phyloP scores from a whole-genome alignment of 2,888 invertebrate species.

The Cinara cedri region DNA sequence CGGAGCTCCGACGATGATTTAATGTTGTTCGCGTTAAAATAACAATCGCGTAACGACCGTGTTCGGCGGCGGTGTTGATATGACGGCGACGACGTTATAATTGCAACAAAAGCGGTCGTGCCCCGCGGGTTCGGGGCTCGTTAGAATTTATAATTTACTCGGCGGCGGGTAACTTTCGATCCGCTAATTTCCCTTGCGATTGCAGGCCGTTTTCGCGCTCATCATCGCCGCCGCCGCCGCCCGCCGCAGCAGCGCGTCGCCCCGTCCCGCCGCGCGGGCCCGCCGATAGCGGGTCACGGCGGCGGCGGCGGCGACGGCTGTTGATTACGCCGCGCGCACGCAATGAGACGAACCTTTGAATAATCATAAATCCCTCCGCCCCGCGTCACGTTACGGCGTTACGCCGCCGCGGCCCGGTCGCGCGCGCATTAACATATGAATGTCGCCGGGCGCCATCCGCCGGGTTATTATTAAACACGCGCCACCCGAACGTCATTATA shows the following conservation, averaged over 20 bases:
- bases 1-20: neutral
- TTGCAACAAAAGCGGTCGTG: conserved; percentile 50
- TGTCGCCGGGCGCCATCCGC: neutral
- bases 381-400: neutral
- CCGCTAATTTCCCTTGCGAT: conserved; percentile 56
- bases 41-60: neutral
- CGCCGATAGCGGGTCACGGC: conserved; percentile 8
- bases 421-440: conserved; percentile 44
- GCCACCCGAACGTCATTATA: neutral
- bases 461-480: conserved; percentile 30
- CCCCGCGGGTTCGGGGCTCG: conserved; percentile 36
- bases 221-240: conserved; percentile 28
- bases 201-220: conserved; percentile 30
- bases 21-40: no score
- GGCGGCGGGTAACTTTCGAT: conserved; percentile 37
- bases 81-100: conserved; percentile 34
- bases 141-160: conserved; percentile 34
- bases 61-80: neutral
- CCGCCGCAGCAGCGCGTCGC: neutral
- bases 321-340: conserved; percentile 40
- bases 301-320: neutral
- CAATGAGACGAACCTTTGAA: conserved; percentile 49
- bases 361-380: conserved; percentile 50
- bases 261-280: no score
- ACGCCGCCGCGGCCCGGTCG: neutral